Base-by-base conservation (phyloP, 2,888 invertebrate species). In the Gymnocheta viridis region DNA sequence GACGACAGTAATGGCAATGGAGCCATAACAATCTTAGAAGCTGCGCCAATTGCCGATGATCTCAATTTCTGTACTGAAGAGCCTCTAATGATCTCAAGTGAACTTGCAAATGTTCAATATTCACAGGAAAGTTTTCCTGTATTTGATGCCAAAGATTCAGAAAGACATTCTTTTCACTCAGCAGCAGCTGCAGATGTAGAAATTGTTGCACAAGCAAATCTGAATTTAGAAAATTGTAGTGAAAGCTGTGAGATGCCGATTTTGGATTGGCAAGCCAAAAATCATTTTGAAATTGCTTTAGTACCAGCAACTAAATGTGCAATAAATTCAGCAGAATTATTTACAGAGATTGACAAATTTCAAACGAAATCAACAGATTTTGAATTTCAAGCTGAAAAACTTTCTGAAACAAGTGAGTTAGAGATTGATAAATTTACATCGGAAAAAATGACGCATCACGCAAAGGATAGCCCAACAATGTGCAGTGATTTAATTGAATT, bases 91-190 rank as follows among this genome's bases (percentile, higher is more conserved):
- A 69, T 76, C 44, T 51, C 74, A 32, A 70, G 14, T 19, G 47
- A 56, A 32, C 41, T 54, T 27, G 47, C 41, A 81, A 62, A 74
- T 44, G 14, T 35, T 19, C 41, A 67, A 73, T 66, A 80, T 66
- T 2, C 58, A n/a, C n/a, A 38, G 22, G 80, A 66, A 49, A 51
- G 19, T n/a, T 14, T 32, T n/a, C 24, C 24, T 6, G 6, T 4
- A 17, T 35, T 64, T 19, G 35, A 64, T 27, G n/a, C 44, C 19
- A 49, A 70, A 62, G 44, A 41, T 56, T 4, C 32, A 4, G 29
- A 51, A 5, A 12, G 32, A 3, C 1, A 41, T 22, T 5, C 2
- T 9, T 2, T 24, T 3, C 38, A 51, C 38, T 17, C 49, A 10
- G 4, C 17, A 14, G 49, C 7, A 38, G 4, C 49, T 6, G 4